Evolutionary conservation across 2,888 invertebrate species (phyloP).

Genomic region (Cheilosia soror): DNA sequence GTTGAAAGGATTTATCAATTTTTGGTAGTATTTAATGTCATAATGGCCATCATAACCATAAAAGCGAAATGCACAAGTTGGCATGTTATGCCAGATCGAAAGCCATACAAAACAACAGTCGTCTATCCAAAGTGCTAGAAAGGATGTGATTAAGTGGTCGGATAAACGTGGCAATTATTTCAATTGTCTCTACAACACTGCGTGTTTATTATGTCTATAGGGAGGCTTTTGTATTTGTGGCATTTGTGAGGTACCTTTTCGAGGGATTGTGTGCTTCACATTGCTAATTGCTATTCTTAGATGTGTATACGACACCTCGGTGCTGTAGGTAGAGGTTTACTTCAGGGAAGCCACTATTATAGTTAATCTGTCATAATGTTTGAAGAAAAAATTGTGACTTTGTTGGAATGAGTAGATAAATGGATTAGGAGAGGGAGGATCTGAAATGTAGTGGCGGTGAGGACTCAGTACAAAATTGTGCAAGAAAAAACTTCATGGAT

Average conservation of each 20-base stretch:
- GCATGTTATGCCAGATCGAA: not conserved
- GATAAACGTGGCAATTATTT: slow-evolving; percentile 50
- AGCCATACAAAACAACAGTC: slow-evolving; percentile 12
- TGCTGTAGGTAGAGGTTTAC: not conserved
- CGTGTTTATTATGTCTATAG: slow-evolving; percentile 34
- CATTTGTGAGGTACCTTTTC: slow-evolving; percentile 3
- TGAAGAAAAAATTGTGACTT: not conserved
- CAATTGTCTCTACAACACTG: slow-evolving; percentile 46
- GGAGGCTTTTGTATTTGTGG: slow-evolving; percentile 5
- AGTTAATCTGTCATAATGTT: not conserved
- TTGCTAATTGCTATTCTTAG: slow-evolving; percentile 25
- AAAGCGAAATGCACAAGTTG: slow-evolving; percentile 38
- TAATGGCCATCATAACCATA: slow-evolving; percentile 41
- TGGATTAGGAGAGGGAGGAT: not conserved
- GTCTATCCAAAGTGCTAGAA: slow-evolving; percentile 6
- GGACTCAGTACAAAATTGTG: too few species aligned
- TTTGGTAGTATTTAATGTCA: not conserved
- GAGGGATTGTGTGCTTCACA: slow-evolving; percentile 3
- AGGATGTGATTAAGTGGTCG: slow-evolving; percentile 44
- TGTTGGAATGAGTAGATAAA: not conserved
- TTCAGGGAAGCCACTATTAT: not conserved
- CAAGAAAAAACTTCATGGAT: too few species aligned
- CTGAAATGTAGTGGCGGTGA: too few species aligned
- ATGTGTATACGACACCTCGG: not conserved
- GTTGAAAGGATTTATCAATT: slow-evolving; percentile 9